Evolutionary conservation across 1,140 invertebrate genomes (phyloP).

Genomic region (Drosophila kanapiae): DNA sequence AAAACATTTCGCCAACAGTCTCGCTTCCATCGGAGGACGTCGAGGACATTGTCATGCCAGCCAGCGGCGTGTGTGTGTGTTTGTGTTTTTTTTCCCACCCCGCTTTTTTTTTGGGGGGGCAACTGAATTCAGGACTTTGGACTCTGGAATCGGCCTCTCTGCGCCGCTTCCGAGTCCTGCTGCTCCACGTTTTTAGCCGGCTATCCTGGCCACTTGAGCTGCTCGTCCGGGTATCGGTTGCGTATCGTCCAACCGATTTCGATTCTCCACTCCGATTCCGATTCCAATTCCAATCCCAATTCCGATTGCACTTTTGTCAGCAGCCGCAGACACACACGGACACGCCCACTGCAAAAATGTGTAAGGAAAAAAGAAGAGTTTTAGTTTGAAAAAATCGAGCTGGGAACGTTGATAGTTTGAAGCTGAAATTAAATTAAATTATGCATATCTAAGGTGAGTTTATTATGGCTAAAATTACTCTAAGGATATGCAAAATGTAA

Average conservation of each 20-base stretch:
- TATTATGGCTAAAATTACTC: no score
- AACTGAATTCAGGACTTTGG: conserved; percentile 1
- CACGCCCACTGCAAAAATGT: conserved; percentile 22
- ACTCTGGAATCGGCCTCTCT: conserved; percentile 1
- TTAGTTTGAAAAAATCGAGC: background rate
- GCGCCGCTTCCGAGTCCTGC: background rate
- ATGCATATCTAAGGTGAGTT: background rate
- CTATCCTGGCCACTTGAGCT: conserved; percentile 46
- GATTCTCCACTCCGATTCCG: conserved; percentile 20
- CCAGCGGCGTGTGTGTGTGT: conserved; percentile 2
- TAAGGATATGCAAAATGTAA: no score
- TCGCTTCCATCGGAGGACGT: conserved; percentile 40
- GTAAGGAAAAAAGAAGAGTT: background rate
- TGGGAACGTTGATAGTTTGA: background rate
- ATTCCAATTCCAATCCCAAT: conserved; percentile 32
- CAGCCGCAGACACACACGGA: conserved; percentile 1
- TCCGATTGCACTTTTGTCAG: conserved; percentile 51
- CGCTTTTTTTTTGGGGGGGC: background rate
- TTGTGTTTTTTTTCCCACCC: background rate
- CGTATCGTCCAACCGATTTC: conserved; percentile 19
- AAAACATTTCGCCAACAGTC: conserved; percentile 74
- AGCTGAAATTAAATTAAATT: background rate
- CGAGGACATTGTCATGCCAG: conserved; percentile 53
- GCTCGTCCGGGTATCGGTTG: conserved; percentile 20
- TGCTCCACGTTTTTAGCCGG: conserved; percentile 13